phyloP scores from a whole-genome alignment of 2,888 invertebrate species.

The Ectemnius cavifrons region DNA sequence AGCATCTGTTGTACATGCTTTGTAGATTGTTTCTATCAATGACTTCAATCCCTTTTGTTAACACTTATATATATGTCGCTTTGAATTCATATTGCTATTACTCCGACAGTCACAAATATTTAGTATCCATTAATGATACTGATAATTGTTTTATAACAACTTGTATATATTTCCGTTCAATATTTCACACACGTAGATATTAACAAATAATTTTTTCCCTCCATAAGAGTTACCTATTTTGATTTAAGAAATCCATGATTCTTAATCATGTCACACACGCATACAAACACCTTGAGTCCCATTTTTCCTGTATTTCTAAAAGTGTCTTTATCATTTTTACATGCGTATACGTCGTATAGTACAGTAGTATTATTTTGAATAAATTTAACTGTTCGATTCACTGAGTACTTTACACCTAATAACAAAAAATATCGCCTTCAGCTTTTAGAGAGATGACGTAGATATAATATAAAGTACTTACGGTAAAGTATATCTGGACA shows the following conservation, averaged over 20 bases:
- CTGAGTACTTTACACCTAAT: background rate
- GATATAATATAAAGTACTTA: background rate
- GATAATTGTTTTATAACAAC: too few relatives aligned
- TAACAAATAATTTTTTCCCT: background rate
- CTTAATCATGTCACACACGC: background rate
- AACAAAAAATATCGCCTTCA: background rate
- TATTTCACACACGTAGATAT: background rate
- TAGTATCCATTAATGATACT: too few relatives aligned
- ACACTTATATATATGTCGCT: background rate
- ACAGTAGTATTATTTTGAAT: conserved; percentile 8
- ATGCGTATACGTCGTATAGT: background rate
- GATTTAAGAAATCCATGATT: conserved; percentile 8
- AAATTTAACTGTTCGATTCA: background rate
- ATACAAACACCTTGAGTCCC: conserved; percentile 7
- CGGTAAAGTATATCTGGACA: too few relatives aligned
- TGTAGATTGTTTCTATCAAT: conserved; percentile 39
- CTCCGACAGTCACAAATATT: too few relatives aligned
- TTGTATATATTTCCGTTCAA: too few relatives aligned
- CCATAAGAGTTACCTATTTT: too few relatives aligned
- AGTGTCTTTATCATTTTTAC: conserved; percentile 16
- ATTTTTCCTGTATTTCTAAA: conserved; percentile 10
- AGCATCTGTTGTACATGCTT: conserved; percentile 32
- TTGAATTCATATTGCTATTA: too few relatives aligned
- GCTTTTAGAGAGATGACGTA: background rate
- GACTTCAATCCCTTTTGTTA: background rate